phyloP scores from a whole-genome alignment of 2,797 vertebrate species.

The Oreonectes daqikongensis region DNA sequence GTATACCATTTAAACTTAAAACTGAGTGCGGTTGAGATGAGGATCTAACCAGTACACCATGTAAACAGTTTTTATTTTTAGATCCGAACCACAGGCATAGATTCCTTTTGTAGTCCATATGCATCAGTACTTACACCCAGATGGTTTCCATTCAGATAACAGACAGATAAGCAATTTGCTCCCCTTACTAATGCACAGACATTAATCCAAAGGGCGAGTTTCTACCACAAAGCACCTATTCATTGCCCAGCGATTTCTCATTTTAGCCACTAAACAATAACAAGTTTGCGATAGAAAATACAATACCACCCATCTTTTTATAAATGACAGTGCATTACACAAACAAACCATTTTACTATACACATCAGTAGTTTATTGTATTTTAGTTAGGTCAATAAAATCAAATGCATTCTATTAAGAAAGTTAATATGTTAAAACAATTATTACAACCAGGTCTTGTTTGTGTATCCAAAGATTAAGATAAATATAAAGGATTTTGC shows the following conservation, averaged over 20 bases:
- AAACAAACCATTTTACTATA: background rate
- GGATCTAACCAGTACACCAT: slow-evolving; percentile 40
- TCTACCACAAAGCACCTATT: slow-evolving; percentile 4
- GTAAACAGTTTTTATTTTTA: slow-evolving; percentile 63
- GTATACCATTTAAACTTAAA: slow-evolving; percentile 49
- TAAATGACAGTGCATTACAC: background rate
- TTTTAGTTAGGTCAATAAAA: background rate
- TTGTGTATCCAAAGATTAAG: background rate
- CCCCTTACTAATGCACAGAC: background rate
- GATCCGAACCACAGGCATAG: slow-evolving; percentile 44
- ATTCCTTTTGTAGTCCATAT: slow-evolving; percentile 51
- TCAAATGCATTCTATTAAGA: background rate
- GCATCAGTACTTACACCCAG: slow-evolving; percentile 59
- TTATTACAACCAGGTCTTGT: background rate
- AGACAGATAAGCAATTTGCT: slow-evolving; percentile 58
- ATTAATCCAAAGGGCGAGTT: slow-evolving; percentile 19
- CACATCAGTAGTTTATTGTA: background rate
- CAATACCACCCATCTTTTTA: background rate
- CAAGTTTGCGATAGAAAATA: background rate
- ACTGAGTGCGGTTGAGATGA: slow-evolving; percentile 11
- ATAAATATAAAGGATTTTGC: background rate
- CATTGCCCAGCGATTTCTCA: slow-evolving; percentile 1
- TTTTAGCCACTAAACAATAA: slow-evolving; percentile 14
- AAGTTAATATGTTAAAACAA: background rate
- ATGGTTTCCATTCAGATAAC: slow-evolving; percentile 70